Base-by-base conservation (phyloP, 92 coral and sea anemone species). In the Plumapathes pennacea region DNA sequence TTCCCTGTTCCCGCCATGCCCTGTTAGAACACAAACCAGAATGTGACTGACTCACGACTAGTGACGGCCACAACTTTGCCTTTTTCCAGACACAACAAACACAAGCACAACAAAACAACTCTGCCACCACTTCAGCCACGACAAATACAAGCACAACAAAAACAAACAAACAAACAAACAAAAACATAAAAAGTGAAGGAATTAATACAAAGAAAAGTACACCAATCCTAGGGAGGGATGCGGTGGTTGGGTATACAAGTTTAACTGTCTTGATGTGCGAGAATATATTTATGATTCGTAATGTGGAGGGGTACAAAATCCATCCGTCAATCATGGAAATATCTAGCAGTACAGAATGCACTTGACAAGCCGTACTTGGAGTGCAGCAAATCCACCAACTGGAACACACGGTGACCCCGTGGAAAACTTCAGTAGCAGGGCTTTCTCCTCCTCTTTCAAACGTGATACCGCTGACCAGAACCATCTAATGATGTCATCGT, bases 321-420 rank as follows among this genome's bases (percentile, higher is more conserved):
- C n/a, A n/a, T n/a, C n/a, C n/a, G n/a, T n/a, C n/a, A n/a, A 41
- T 24, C 14, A 41, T 24, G 21, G 21, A 19, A 41, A 41, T 24
- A 41, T 14, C 47, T 14, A 11, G 3, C 14, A 41, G 20, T 5
- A 41, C 47, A 41, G 21, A 19, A 41, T 5, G 20, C 14, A 41
- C 47, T n/a, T n/a, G n/a, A n/a, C n/a, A n/a, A n/a, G n/a, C n/a
- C n/a, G 13, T 59, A 91, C 97, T 92, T 71, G 74, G 3, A 91
- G 63, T 26, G 79, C 70, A 37, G 96, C 92, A 54, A 90, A 91
- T 31, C 97, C 97, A 19, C 97, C 97, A 20, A 85, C 43, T 3
- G 97, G 97, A 27, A 91, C 66, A 54, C 96, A 91, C 21, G 97
- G 96, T 2, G 92, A 71, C 3, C 97, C 97, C 2, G 97, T 91